Conservation (phyloP, 2,797 vertebrate species). For the Carapus acus region DNA sequence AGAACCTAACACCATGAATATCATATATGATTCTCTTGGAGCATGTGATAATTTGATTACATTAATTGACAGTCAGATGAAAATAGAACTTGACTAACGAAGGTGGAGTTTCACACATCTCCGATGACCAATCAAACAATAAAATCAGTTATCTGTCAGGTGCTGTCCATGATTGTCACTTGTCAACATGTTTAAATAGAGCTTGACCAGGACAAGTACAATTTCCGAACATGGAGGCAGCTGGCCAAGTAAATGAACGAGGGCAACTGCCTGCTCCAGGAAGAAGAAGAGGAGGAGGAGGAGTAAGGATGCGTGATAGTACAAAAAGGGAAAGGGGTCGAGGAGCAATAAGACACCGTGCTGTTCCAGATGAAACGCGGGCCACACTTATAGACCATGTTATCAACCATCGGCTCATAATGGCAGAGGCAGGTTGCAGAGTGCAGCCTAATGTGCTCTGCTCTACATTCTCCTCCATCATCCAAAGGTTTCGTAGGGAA, state of each 20-base stretch:
- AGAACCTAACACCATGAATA: not conserved
- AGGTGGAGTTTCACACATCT: conserved; percentile 10
- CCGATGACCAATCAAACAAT: conserved; percentile 8
- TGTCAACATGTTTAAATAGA: not conserved
- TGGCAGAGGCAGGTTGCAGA: not conserved
- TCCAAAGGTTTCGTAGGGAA: conserved; percentile 1
- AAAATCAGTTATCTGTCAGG: conserved; percentile 7
- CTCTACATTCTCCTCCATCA: conserved; percentile 3
- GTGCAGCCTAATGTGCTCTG: conserved; percentile 5
- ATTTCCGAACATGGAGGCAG: not conserved
- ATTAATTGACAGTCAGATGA: not conserved
- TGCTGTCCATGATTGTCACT: conserved; percentile 10
- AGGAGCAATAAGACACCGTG: not conserved
- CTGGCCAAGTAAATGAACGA: conserved; percentile 8
- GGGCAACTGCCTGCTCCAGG: conserved; percentile 1
- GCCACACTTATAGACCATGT: conserved; percentile 8
- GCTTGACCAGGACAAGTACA: not conserved
- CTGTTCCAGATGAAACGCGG: conserved; percentile 2
- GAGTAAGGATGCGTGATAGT: not conserved
- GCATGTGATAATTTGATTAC: not conserved
- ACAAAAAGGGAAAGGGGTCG: not conserved
- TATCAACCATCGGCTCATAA: conserved; percentile 3
- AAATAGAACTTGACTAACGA: conserved; percentile 1
- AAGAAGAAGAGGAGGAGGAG: not conserved
- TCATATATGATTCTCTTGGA: conserved; percentile 1